A percentile compares a stretch with the other conserved stretches of the same genome.
phyloP scores from a whole-genome alignment of 1,140 invertebrate species.

The Gryon sp. region DNA sequence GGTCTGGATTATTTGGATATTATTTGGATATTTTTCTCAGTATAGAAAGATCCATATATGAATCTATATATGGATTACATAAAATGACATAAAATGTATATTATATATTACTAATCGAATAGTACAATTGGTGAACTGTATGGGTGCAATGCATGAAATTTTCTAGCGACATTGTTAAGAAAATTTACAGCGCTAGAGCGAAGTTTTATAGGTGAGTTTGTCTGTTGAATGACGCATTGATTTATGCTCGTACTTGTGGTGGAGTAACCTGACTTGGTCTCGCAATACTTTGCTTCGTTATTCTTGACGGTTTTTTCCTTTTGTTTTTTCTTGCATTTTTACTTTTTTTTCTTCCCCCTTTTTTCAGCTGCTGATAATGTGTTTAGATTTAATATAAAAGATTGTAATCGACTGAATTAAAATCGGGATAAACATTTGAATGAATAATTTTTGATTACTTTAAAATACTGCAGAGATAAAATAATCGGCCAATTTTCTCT shows the following conservation, averaged over 20 bases:
- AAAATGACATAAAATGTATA: too few relatives aligned
- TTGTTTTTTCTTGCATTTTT: too few relatives aligned
- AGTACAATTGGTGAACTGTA: constrained; percentile 14
- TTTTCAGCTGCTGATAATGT: constrained; percentile 15
- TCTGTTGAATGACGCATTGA: constrained; percentile 59
- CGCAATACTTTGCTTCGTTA: constrained; percentile 44
- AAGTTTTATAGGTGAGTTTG: constrained; percentile 56
- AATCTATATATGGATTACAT: too few relatives aligned
- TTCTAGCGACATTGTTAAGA: constrained; percentile 54
- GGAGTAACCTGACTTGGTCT: constrained; percentile 51
- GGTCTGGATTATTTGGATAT: too few relatives aligned
- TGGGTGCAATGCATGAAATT: constrained; percentile 31
- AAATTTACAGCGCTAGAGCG: constrained; percentile 50
- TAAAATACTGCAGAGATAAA: constrained; percentile 1
- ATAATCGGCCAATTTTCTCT: constrained; percentile 1
- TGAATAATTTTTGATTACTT: constrained; percentile 1
- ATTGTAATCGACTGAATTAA: constrained; percentile 18
- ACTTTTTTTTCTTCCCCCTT: too few relatives aligned
- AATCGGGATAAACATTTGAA: constrained; percentile 29
- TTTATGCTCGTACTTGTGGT: constrained; percentile 44
- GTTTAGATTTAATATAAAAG: constrained; percentile 34
- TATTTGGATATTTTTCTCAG: too few relatives aligned
- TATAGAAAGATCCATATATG: too few relatives aligned
- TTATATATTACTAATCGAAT: constrained; percentile 32
- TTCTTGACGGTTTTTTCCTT: constrained; percentile 25